Base-by-base conservation (phyloP, 2,888 invertebrate genomes). In the Phyto melanocephala region DNA sequence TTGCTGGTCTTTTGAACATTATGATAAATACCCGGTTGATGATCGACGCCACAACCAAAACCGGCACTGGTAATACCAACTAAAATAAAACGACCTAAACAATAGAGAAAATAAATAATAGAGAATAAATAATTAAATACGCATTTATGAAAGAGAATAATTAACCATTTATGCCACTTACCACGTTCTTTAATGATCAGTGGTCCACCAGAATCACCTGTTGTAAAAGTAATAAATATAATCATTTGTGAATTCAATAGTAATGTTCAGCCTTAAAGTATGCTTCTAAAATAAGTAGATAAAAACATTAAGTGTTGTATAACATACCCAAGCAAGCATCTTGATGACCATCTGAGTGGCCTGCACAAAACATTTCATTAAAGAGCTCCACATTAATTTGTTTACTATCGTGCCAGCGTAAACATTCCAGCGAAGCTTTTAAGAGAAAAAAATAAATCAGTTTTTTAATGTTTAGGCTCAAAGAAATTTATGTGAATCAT, bases 11-110 rank as follows among this genome's bases (percentile, higher is more conserved):
- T 93, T 85, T 94, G 93, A 1, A 96, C 94, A 88, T 95, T 95
- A 90, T 96, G 96, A 91, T 96, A 96, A 86, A 96, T 96, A 35
- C 96, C 96, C 0, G 96, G 96, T 90, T 96, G 96, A 87, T 95
- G 95, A 87, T 96, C 95, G 13, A 96, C 95, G 0, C 96, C 96
- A 88, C 96, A 96, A 58, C 96, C 96, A 89, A 96, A 96, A 6
- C 96, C 96, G 0, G 96, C 96, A 28, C 96, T 96, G 0, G 95
- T 96, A 84, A 96, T 96, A 13, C 96, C 96, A 5, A 94, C 95
- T 11, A 96, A 91, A 75, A 95, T 95, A 93, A 95, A 96, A 2
- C 95, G 92, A 3, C 88, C 82, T 81, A 52, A 1, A 52, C n/a
- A 4, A 8, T 8, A 47, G 40, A 37, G 20, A 37, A 1, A 45